Evolutionary conservation across 2,888 invertebrate species (phyloP).

Genomic region (Alentia gelatinosa): DNA sequence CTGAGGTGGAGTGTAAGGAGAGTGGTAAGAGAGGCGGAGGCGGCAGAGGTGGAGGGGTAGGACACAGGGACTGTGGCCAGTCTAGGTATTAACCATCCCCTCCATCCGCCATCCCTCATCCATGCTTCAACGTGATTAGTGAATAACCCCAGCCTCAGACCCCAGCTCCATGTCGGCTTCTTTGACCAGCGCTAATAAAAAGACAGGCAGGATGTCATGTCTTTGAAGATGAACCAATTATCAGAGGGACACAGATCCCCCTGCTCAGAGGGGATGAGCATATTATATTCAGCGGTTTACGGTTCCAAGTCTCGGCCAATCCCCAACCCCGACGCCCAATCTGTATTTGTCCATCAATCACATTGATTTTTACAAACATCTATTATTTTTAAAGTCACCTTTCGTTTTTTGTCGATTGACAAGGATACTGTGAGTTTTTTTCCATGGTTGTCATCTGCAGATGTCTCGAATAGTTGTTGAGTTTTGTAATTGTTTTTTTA

Average conservation of each 20-base stretch:
- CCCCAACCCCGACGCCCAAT: neutral
- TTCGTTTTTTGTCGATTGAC: neutral
- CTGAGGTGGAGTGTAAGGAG: too few relatives aligned
- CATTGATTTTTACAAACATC: neutral
- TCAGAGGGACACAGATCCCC: neutral
- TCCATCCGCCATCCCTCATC: neutral
- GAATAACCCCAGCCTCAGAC: neutral
- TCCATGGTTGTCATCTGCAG: neutral
- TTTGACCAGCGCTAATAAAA: slow-evolving; percentile 19
- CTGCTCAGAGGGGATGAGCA: neutral
- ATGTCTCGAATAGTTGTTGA: neutral
- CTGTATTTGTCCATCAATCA: neutral
- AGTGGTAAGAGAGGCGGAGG: too few relatives aligned
- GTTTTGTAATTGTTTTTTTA: neutral
- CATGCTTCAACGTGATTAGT: neutral
- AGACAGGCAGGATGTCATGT: neutral
- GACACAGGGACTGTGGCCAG: too few relatives aligned
- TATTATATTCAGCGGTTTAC: neutral
- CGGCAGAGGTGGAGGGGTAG: too few relatives aligned
- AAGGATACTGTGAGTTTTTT: neutral
- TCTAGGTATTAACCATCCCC: too few relatives aligned
- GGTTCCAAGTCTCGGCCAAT: neutral
- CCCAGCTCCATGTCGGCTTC: neutral
- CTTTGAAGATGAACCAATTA: neutral
- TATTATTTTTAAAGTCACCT: neutral